Evolutionary conservation across 2,797 vertebrate species (phyloP).

Genomic region (Perodicticus potto): DNA sequence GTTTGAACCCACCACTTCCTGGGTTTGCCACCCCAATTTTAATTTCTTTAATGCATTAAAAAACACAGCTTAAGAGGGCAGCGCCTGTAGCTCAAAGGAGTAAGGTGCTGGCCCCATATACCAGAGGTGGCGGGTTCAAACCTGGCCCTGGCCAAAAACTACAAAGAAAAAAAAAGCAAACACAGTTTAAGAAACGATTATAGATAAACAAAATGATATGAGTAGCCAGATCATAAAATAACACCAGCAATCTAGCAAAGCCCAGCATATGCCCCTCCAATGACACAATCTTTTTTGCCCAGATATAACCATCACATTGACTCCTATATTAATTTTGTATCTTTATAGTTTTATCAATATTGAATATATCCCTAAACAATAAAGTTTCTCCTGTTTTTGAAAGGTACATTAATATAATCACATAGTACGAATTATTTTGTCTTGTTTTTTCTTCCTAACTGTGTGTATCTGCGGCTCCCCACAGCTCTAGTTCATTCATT

Average conservation of each 20-base stretch:
- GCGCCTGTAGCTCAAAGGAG: no score
- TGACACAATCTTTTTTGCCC: neutral
- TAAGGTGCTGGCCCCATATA: no score
- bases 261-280: neutral
- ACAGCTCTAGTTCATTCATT: neutral
- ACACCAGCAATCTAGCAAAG: neutral
- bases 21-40: neutral
- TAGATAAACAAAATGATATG: neutral
- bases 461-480: neutral
- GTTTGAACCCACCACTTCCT: no score
- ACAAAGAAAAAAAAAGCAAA: no score
- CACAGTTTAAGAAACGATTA: conserved; percentile 1
- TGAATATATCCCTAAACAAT: neutral
- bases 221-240: neutral
- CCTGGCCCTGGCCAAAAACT: no score
- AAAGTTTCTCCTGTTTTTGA: neutral
- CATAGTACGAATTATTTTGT: neutral
- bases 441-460: conserved; percentile 16
- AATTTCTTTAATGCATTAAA: neutral
- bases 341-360: neutral
- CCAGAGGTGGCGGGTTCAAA: no score
- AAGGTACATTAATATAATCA: neutral
- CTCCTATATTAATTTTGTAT: neutral
- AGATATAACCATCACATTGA: neutral
- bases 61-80: neutral